phyloP scores from a whole-genome alignment of 1,140 invertebrate species.

The Eupristina koningsbergeri region DNA sequence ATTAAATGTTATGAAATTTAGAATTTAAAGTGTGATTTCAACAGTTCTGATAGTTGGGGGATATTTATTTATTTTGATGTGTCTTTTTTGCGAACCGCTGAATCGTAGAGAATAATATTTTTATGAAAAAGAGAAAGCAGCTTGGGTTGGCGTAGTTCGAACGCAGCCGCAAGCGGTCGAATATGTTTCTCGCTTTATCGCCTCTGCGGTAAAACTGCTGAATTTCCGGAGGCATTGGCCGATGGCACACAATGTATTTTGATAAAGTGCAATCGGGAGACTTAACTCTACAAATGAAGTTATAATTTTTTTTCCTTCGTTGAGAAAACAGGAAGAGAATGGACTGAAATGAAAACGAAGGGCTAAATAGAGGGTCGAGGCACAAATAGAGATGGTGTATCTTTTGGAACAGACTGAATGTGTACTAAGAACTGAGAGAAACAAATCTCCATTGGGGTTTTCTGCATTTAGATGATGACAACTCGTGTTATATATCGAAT shows the following conservation, averaged over 20 bases:
- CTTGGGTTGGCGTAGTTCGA: background rate
- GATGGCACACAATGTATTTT: slow-evolving; percentile 18
- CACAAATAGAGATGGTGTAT: slow-evolving; percentile 21
- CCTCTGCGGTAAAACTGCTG: background rate
- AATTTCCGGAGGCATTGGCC: background rate
- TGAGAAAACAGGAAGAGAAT: background rate
- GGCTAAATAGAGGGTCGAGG: slow-evolving; percentile 1
- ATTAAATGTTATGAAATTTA: too few species aligned
- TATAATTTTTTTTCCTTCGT: slow-evolving; percentile 14
- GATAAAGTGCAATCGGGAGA: slow-evolving; percentile 6
- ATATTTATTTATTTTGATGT: background rate
- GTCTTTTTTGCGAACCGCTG: background rate
- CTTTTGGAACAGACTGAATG: background rate
- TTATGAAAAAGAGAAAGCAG: background rate
- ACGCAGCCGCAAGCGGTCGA: background rate
- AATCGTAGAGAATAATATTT: background rate
- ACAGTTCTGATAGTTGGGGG: too few species aligned
- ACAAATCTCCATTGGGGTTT: slow-evolving; percentile 19
- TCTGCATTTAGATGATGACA: background rate
- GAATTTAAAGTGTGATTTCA: too few species aligned
- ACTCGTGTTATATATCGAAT: slow-evolving; percentile 1
- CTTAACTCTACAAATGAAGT: slow-evolving; percentile 30
- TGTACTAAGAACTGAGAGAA: background rate
- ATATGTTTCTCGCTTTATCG: background rate
- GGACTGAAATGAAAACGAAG: slow-evolving; percentile 4